A percentile compares a stretch with the other conserved stretches of the same genome.
Conservation (phyloP, 2,888 invertebrate genomes). For the Cecidostiba fungosa region DNA sequence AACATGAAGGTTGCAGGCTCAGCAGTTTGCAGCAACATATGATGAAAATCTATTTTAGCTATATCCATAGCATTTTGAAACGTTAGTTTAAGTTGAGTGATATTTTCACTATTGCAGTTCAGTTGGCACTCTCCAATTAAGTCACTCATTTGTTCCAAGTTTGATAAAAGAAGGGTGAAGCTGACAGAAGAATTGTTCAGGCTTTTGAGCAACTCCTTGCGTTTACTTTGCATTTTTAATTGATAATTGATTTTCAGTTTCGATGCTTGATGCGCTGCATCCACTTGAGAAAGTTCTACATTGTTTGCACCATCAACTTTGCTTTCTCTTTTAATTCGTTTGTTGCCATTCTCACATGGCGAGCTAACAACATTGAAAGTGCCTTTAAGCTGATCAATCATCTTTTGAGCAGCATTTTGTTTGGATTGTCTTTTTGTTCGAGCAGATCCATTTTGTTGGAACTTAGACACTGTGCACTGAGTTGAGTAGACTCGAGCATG, state of each 20-base stretch:
- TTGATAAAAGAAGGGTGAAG: not conserved
- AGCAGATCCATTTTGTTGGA: not conserved
- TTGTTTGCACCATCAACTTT: not conserved
- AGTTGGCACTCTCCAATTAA: conserved; percentile 16
- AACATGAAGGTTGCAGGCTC: conserved; percentile 40
- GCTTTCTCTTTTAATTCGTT: not conserved
- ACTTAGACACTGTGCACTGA: conserved; percentile 18
- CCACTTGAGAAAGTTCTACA: not conserved
- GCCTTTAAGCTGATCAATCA: conserved; percentile 30
- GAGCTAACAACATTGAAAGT: not conserved
- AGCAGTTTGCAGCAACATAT: conserved; percentile 41
- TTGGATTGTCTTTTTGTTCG: conserved; percentile 27
- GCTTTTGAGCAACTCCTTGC: not conserved
- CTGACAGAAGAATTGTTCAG: not conserved
- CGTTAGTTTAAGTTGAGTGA: not conserved
- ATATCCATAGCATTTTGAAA: conserved; percentile 28
- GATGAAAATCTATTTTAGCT: conserved; percentile 47
- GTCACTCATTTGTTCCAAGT: not conserved
- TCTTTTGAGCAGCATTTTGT: conserved; percentile 22
- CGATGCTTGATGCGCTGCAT: not conserved
- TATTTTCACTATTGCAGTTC: not conserved
- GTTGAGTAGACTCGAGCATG: conserved; percentile 1
- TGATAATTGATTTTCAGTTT: conserved; percentile 43
- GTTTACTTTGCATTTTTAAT: conserved; percentile 9
- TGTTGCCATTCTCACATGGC: not conserved